phyloP scores from a whole-genome alignment of 2,888 invertebrate genomes.

The Acheta domesticus region DNA sequence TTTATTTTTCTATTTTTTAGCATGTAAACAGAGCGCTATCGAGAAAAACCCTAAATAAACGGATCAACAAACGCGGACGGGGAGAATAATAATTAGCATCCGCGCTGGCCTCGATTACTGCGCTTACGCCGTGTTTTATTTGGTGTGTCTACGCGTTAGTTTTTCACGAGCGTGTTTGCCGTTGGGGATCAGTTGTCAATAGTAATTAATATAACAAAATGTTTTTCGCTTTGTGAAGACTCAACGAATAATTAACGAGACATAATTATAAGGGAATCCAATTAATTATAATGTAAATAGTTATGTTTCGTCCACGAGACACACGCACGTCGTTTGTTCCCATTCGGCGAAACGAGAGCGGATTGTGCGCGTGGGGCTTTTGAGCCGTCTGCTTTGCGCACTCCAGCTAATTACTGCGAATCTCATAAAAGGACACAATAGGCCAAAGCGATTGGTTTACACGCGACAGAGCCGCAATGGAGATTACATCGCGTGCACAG shows the following conservation, averaged over 20 bases:
- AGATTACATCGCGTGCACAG: neutral
- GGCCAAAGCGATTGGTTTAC: too few species aligned
- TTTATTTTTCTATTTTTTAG: too few species aligned
- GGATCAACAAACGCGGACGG: too few species aligned
- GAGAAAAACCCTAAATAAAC: too few species aligned
- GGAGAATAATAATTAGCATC: too few species aligned
- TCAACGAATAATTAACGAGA: constrained; percentile 18
- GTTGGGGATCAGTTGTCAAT: constrained; percentile 18
- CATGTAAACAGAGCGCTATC: too few species aligned
- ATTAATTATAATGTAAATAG: constrained; percentile 1
- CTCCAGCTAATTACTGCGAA: neutral
- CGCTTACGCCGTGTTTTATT: neutral
- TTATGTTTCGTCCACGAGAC: neutral
- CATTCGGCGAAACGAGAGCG: neutral
- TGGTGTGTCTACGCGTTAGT: neutral
- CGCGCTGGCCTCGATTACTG: neutral
- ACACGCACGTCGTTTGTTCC: neutral
- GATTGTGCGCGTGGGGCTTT: neutral
- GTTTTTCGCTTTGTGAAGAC: constrained; percentile 9
- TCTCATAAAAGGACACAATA: neutral
- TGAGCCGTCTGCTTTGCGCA: neutral
- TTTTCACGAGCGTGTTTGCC: neutral
- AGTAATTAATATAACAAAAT: constrained; percentile 9
- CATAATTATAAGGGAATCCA: constrained; percentile 10
- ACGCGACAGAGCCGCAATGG: neutral